Evolutionary conservation across 2,888 invertebrate species (phyloP).

Genomic region (Drosophila anceps): DNA sequence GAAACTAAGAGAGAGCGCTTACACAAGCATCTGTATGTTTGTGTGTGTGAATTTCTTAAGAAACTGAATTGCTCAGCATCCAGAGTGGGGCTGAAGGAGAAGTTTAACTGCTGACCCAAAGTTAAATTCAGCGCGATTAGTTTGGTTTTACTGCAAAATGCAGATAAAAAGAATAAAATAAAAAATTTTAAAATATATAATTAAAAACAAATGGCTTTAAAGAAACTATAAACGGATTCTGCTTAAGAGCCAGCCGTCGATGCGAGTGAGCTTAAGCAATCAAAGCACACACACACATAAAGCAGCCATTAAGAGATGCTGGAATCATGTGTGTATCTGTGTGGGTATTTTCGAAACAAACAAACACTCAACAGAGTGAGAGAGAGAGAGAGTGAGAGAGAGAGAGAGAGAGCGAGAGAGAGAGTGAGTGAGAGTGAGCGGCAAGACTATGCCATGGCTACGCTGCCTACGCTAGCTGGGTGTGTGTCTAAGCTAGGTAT

Average conservation of each 20-base stretch:
- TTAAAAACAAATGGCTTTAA: conserved; percentile 12
- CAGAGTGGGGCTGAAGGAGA: conserved; percentile 24
- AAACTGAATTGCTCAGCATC: conserved; percentile 58
- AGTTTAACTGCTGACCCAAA: neutral
- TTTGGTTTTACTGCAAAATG: neutral
- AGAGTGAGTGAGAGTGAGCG: conserved; percentile 1
- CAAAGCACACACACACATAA: conserved; percentile 8
- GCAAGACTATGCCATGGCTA: neutral
- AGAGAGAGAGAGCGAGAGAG: conserved; percentile 5
- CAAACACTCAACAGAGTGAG: conserved; percentile 28
- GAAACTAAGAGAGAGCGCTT: conserved; percentile 5
- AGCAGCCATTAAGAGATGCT: conserved; percentile 23
- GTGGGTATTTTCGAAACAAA: conserved; percentile 16
- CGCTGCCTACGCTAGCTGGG: neutral
- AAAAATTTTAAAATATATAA: neutral
- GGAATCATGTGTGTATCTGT: neutral
- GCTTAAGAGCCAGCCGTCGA: conserved; percentile 26
- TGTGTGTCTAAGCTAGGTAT: conserved; percentile 8
- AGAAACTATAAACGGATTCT: neutral
- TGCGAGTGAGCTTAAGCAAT: conserved; percentile 5
- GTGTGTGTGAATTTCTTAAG: conserved; percentile 53
- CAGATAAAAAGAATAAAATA: neutral
- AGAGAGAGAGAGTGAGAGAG: neutral
- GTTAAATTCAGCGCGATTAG: conserved; percentile 15
- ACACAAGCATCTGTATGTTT: conserved; percentile 7